A percentile compares a stretch with the other conserved stretches of the same genome.
These are phyloP conservation scores for Chauna torquata DNA, from an alignment of 2,113 vertebrate genomes.

Conservation along the genomic window DNA sequence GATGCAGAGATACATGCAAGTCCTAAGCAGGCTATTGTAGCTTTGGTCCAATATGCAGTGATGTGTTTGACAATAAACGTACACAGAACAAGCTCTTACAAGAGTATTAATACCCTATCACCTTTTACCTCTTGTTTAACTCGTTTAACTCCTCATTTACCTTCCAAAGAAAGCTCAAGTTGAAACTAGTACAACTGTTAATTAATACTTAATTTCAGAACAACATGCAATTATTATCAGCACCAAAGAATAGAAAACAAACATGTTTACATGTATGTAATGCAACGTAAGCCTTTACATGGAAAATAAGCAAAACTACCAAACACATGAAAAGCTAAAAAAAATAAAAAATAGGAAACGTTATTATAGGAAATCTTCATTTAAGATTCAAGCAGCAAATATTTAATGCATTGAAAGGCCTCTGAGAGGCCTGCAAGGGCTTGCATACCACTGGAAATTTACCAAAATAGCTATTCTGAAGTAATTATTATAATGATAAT, in stretches of 20 bases:
- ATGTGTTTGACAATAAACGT: neutral
- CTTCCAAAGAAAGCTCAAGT: neutral
- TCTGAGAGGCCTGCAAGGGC: neutral
- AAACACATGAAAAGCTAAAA: neutral
- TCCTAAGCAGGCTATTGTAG: neutral
- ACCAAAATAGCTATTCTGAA: slow-evolving; percentile 20
- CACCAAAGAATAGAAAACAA: neutral
- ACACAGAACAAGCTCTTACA: neutral
- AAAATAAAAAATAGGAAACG: neutral
- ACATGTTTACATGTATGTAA: neutral
- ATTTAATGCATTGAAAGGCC: neutral
- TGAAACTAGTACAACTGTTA: neutral
- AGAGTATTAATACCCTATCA: neutral
- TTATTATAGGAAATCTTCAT: neutral
- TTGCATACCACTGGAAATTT: neutral
- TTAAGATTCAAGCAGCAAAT: neutral
- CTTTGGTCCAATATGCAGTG: neutral
- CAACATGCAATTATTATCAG: neutral
- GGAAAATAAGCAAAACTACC: neutral
- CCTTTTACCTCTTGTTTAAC: slow-evolving; percentile 5
- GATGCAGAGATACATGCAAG: neutral
- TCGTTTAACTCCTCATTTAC: neutral
- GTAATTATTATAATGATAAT: slow-evolving; percentile 31
- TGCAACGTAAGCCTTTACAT: neutral
- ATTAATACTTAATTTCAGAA: neutral